Percentiles rank a stretch among this genome's conserved stretches.
Evolutionary conservation across 2,113 vertebrate species (phyloP).

Genomic region (Mormyrus iriodes): DNA sequence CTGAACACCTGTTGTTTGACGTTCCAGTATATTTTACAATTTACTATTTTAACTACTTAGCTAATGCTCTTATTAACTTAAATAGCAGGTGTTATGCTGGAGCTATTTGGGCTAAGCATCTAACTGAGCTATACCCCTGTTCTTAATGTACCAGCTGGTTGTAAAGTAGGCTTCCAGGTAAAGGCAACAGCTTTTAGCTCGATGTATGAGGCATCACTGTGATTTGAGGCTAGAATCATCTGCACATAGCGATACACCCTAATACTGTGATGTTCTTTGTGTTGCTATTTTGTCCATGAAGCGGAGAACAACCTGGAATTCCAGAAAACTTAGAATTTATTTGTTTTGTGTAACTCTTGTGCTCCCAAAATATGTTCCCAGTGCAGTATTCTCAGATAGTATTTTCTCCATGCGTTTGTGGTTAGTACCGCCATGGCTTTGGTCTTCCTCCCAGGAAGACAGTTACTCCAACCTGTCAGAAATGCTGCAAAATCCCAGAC

Average conservation of each 20-base stretch:
- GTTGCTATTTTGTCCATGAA: neutral
- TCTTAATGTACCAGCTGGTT: neutral
- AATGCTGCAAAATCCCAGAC: neutral
- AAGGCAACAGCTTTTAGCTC: neutral
- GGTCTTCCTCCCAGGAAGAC: neutral
- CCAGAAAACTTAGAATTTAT: neutral
- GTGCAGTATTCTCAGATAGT: neutral
- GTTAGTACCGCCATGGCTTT: neutral
- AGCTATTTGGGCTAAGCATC: neutral
- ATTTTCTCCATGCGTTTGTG: neutral
- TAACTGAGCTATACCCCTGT: neutral
- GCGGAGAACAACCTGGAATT: neutral
- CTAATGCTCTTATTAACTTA: neutral
- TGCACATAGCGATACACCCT: neutral
- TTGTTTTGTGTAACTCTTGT: conserved; percentile 1
- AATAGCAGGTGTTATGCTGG: neutral
- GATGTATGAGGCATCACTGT: neutral
- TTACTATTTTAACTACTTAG: neutral
- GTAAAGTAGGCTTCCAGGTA: neutral
- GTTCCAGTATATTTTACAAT: neutral
- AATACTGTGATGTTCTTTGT: neutral
- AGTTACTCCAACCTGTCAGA: conserved; percentile 6
- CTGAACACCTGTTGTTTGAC: neutral
- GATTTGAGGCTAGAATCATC: neutral
- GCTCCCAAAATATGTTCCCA: neutral